phyloP scores from a whole-genome alignment of 23 tunicate species.

The Oikopleura vanhoeffeni region DNA sequence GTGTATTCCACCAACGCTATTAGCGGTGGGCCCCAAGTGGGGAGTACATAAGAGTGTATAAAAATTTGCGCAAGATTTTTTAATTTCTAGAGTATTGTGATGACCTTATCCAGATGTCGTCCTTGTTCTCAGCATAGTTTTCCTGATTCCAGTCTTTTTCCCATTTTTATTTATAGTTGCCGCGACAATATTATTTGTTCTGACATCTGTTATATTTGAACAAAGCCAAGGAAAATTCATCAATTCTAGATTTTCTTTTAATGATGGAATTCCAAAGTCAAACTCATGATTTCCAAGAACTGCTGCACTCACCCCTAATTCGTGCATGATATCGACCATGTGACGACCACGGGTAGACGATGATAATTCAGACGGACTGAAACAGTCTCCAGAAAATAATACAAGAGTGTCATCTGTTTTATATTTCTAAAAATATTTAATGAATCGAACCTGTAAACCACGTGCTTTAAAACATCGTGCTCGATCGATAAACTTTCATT shows the following conservation, averaged over 20 bases:
- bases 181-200: too few relatives aligned
- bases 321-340: constrained; percentile 59
- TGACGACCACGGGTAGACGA: constrained; percentile 65
- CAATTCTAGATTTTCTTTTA: constrained; percentile 19
- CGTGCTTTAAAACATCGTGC: too few relatives aligned
- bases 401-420: constrained; percentile 31
- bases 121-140: too few relatives aligned
- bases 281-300: constrained; percentile 88
- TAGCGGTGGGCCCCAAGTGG: too few relatives aligned
- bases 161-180: too few relatives aligned
- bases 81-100: too few relatives aligned
- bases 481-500: too few relatives aligned
- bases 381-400: constrained; percentile 57
- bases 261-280: constrained; percentile 65
- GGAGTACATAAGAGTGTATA: too few relatives aligned
- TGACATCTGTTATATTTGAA: constrained; percentile 44
- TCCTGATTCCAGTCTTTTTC: too few relatives aligned
- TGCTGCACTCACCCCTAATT: constrained; percentile 41
- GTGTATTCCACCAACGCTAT: too few relatives aligned
- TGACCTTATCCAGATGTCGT: too few relatives aligned
- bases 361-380: constrained; percentile 67
- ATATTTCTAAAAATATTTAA: background rate
- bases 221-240: constrained; percentile 66
- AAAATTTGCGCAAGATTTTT: too few relatives aligned
- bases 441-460: background rate